Conservation (phyloP, 2,113 vertebrate genomes). For the Nothocercus julius region DNA sequence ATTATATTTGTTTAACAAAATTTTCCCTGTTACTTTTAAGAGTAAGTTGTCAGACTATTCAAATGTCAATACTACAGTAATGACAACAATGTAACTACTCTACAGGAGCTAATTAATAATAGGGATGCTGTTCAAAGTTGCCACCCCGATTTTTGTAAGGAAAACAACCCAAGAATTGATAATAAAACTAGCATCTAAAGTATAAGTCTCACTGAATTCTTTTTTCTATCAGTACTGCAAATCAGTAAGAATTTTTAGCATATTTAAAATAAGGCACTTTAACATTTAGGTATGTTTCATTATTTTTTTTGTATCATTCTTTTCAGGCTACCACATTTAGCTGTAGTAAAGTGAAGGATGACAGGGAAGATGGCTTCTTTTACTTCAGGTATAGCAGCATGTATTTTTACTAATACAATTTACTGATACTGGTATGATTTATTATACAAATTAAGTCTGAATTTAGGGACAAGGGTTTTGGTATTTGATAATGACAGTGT, state of each 20-base stretch:
- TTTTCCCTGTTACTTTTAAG: not conserved
- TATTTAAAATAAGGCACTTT: not conserved
- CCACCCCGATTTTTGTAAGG: not conserved
- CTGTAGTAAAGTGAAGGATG: conserved; percentile 86
- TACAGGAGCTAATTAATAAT: not conserved
- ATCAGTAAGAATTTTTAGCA: not conserved
- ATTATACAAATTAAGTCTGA: not conserved
- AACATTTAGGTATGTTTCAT: not conserved
- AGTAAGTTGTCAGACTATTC: not conserved
- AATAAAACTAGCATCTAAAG: not conserved
- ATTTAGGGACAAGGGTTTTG: not conserved
- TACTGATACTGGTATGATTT: not conserved
- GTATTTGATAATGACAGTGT: not conserved
- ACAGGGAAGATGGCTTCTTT: conserved; percentile 85
- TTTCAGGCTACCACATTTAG: conserved; percentile 80
- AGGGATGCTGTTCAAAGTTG: not conserved
- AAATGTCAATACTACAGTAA: not conserved
- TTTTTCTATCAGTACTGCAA: not conserved
- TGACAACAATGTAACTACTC: not conserved
- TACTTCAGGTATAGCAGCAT: conserved; percentile 87
- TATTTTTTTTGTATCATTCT: not conserved
- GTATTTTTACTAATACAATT: not conserved
- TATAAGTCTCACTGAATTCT: not conserved
- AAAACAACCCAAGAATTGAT: not conserved
- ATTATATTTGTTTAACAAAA: not conserved